A percentile compares a stretch with the other conserved stretches of the same genome.
Conservation (phyloP, 2,797 vertebrate species). For the Sebastes taczanowskii region DNA sequence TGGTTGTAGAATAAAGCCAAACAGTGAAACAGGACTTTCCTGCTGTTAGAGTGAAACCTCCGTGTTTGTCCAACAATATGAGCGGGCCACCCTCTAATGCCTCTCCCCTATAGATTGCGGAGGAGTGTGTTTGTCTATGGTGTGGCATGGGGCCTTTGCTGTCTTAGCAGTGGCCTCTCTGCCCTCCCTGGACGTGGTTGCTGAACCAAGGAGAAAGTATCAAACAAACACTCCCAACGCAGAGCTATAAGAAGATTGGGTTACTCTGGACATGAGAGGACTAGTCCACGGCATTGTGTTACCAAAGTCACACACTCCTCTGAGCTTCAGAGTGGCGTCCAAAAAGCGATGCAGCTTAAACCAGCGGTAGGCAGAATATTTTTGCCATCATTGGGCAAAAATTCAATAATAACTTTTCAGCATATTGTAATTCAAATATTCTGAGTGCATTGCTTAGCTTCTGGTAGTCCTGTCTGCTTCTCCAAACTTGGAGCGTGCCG, state of each 20-base stretch:
- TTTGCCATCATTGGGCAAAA: too few relatives aligned
- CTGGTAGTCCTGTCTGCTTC: too few relatives aligned
- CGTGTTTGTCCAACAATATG: constrained; percentile 65
- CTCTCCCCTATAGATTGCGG: constrained; percentile 59
- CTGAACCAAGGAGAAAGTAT: constrained; percentile 68
- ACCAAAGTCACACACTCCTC: not conserved
- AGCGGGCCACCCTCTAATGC: constrained; percentile 52
- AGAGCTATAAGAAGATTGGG: constrained; percentile 47
- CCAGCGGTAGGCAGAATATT: too few relatives aligned
- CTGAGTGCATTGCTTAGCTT: too few relatives aligned
- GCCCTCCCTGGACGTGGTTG: constrained; percentile 39
- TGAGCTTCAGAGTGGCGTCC: constrained; percentile 32
- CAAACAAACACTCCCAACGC: constrained; percentile 72
- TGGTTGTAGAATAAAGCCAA: constrained; percentile 34
- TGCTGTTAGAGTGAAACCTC: constrained; percentile 50
- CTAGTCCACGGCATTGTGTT: constrained; percentile 43
- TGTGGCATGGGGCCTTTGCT: constrained; percentile 61
- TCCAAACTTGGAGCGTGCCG: too few relatives aligned
- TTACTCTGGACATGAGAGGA: constrained; percentile 57
- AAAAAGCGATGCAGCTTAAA: not conserved
- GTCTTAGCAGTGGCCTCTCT: constrained; percentile 56
- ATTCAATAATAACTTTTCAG: too few relatives aligned
- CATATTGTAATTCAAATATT: too few relatives aligned
- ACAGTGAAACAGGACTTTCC: constrained; percentile 48
- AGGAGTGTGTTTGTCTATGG: constrained; percentile 77